A percentile compares a stretch with the other conserved stretches of the same genome.
Conservation (phyloP, 2,113 vertebrate species). For the Ursus arctos region DNA sequence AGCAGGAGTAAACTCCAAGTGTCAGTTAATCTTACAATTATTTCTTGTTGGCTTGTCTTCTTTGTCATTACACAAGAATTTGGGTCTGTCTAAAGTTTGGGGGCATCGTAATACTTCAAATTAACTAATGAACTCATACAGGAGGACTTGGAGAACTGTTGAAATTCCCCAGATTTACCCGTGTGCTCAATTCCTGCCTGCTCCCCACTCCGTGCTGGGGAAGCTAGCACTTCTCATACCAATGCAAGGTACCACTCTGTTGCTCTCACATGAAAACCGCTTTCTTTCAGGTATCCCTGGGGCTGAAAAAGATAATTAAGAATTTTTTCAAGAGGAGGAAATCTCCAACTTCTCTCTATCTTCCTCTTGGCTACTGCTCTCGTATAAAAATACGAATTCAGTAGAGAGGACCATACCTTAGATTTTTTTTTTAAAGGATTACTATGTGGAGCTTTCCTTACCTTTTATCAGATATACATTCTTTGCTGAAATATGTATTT, state of each 20-base stretch:
- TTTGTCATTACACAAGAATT: background rate
- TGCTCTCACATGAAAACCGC: background rate
- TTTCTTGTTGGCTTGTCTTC: background rate
- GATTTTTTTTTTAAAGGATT: background rate
- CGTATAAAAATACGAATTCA: background rate
- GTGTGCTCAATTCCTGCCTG: background rate
- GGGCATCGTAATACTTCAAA: background rate
- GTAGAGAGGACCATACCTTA: background rate
- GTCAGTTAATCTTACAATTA: background rate
- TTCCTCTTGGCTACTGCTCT: background rate
- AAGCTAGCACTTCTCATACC: no score
- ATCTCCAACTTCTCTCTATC: background rate
- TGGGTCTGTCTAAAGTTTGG: background rate
- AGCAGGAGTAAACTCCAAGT: background rate
- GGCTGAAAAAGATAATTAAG: background rate
- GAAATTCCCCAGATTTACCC: background rate
- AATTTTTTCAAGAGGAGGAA: background rate
- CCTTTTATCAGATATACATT: background rate
- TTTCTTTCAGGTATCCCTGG: background rate
- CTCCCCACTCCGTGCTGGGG: accelerated
- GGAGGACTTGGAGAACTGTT: background rate
- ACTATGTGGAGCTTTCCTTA: background rate
- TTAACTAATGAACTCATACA: background rate
- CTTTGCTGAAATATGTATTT: background rate
- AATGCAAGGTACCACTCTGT: background rate